phyloP scores from a whole-genome alignment of 1,140 invertebrate genomes.

The Leptopilina clavipes region DNA sequence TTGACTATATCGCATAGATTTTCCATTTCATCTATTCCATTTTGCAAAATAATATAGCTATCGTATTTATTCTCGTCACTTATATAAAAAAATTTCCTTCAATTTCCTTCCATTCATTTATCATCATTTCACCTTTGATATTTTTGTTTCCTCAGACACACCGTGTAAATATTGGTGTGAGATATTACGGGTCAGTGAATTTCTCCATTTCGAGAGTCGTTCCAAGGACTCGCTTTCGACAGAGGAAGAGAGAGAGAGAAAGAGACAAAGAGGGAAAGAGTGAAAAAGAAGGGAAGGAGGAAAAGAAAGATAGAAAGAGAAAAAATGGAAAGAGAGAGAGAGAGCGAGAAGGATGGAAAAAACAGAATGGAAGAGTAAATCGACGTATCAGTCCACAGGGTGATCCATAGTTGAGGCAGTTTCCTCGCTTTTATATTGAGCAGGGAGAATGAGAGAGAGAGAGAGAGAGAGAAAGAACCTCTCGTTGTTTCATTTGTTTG shows the following conservation, averaged over 20 bases:
- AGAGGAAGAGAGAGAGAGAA: background rate
- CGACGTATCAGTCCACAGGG: slow-evolving; percentile 21
- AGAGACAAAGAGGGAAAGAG: background rate
- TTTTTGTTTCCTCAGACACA: slow-evolving; percentile 36
- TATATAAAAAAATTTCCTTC: background rate
- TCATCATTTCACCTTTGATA: slow-evolving; percentile 14
- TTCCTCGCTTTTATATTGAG: slow-evolving; percentile 47
- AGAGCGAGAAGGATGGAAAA: background rate
- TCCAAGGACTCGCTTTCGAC: background rate
- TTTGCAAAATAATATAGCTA: background rate
- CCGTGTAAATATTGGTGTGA: slow-evolving; percentile 41
- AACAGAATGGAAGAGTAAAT: background rate
- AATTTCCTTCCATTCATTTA: background rate
- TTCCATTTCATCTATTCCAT: too few relatives aligned
- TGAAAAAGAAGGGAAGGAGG: background rate
- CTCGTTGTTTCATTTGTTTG: slow-evolving; percentile 73
- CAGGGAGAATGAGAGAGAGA: slow-evolving; percentile 49
- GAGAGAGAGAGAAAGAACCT: slow-evolving; percentile 55
- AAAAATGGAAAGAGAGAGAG: too few relatives aligned
- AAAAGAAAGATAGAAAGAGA: slow-evolving; percentile 1
- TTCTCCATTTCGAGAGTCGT: slow-evolving; percentile 41
- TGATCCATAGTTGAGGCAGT: slow-evolving; percentile 37
- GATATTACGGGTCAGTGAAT: slow-evolving; percentile 49
- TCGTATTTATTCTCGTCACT: slow-evolving; percentile 1
- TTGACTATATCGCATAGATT: too few relatives aligned